A percentile compares a stretch with the other conserved stretches of the same genome.
Evolutionary conservation across 1,140 invertebrate species (phyloP).

Genomic region (Penaeus japonicus): DNA sequence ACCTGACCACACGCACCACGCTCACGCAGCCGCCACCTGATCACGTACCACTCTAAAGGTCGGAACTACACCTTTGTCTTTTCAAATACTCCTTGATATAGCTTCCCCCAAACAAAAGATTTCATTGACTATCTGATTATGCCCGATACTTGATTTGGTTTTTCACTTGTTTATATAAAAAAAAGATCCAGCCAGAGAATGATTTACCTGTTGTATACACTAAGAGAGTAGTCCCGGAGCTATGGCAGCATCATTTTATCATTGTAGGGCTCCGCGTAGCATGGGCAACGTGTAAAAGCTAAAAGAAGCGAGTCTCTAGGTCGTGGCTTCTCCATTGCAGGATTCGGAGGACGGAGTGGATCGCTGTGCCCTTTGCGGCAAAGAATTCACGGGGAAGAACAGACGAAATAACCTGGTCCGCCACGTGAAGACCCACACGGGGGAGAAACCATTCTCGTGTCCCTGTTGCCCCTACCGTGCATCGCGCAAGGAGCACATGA

Average conservation of each 20-base stretch:
- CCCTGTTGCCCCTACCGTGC: constrained; percentile 57
- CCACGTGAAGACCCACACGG: constrained; percentile 56
- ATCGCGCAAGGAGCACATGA: constrained; percentile 58
- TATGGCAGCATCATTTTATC: background rate
- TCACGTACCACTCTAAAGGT: constrained; percentile 38
- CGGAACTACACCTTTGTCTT: constrained; percentile 7
- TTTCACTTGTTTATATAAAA: constrained; percentile 21
- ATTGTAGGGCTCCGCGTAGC: constrained; percentile 50
- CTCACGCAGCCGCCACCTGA: constrained; percentile 44
- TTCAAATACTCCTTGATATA: constrained; percentile 3
- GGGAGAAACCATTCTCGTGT: constrained; percentile 57
- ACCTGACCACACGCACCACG: constrained; percentile 26
- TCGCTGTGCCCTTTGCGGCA: constrained; percentile 58
- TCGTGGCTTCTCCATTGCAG: constrained; percentile 54
- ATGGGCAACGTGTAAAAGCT: constrained; percentile 25
- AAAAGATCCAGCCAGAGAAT: constrained; percentile 34
- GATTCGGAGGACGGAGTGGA: constrained; percentile 58
- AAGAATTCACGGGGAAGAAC: constrained; percentile 59
- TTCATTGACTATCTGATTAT: background rate
- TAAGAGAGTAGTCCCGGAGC: constrained; percentile 49
- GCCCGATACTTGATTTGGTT: background rate
- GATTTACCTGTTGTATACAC: constrained; percentile 43
- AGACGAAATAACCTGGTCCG: constrained; percentile 58
- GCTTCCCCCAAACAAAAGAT: constrained; percentile 6
- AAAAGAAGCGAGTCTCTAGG: constrained; percentile 35